phyloP scores from a whole-genome alignment of 2,888 invertebrate genomes.

The Tholera decimalis region DNA sequence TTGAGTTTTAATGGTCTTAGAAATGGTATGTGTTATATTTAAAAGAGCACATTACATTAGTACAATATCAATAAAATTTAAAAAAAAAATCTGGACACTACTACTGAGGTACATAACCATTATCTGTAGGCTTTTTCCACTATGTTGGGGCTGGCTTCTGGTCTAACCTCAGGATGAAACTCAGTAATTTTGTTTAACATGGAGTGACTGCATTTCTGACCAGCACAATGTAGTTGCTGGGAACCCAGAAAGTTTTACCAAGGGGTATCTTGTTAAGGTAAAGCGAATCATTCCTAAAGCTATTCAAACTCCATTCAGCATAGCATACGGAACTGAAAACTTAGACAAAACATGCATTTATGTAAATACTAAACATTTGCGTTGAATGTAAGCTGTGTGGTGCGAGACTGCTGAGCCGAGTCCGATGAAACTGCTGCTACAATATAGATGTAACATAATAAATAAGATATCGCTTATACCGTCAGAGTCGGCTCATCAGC shows the following conservation, averaged over 20 bases:
- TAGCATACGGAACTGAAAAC: conserved; percentile 34
- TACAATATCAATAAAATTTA: too few relatives aligned
- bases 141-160: too few relatives aligned
- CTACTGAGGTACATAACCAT: too few relatives aligned
- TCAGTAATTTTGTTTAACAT: too few relatives aligned
- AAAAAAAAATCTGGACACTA: too few relatives aligned
- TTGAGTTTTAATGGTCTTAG: conserved; percentile 22
- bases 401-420: conserved; percentile 23
- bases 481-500: conserved; percentile 13
- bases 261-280: too few relatives aligned
- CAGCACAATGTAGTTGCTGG: too few relatives aligned
- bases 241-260: too few relatives aligned
- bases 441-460: conserved; percentile 15
- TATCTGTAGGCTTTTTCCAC: too few relatives aligned
- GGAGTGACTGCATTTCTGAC: too few relatives aligned
- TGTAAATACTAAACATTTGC: conserved; percentile 59
- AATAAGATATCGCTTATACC: conserved; percentile 6
- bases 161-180: too few relatives aligned
- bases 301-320: conserved; percentile 4
- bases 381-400: conserved; percentile 35
- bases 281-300: conserved; percentile 10
- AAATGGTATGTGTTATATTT: neutral
- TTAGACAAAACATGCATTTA: conserved; percentile 64
- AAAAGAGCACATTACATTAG: neutral
- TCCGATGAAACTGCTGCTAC: neutral